Evolutionary conservation across 2,113 vertebrate genomes (phyloP), one percentile per base, ranked within the genome.

Genomic region (Blennius ocellaris): DNA sequence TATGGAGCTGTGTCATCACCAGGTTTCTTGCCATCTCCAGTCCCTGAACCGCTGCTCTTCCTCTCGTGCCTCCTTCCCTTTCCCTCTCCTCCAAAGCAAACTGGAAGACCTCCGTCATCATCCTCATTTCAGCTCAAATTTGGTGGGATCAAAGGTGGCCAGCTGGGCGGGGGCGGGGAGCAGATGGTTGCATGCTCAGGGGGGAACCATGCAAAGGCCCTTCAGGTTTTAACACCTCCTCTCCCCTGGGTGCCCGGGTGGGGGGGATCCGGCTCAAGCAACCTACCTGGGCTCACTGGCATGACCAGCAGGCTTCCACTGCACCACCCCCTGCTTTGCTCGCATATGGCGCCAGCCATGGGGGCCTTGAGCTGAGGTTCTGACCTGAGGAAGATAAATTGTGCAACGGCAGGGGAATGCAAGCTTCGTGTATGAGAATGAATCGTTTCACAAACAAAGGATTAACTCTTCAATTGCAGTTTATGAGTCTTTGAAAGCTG

Each of bases 141-240:
- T 86, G 84, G 87, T 84, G 76, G 90, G 92, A 94, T 94, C 93
- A 93, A 93, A 93, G 92, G 91, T 92, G 91, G 88, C 90, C 91
- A 88, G 92, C 91, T 92, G 93, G 92, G 89, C 43, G 92, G 86
- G 89, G 82, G 92, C 48, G 84, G 84, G 86, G 78, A 92, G 88
- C 92, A 94, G 92, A 94, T 93, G 92, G 92, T 73, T 80, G 88
- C 82, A 56, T 83, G 89, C 86, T 85, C 82, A 83, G 66, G 60
- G 84, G 88, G 76, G 21, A 30, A 88, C 82, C 78, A 84, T 73
- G 84, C 86, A 76, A 87, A 89, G 92, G 90, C 92, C 92, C 91
- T 93, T 92, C 91, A 94, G 92, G 91, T 93, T 93, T 93, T 93
- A 93, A 92, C 93, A 93, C 92, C 92, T 93, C 93, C 90, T 86